Conservation (phyloP, 35 echinoderm and acorn worm species). For the Ophioderma brevispina region DNA sequence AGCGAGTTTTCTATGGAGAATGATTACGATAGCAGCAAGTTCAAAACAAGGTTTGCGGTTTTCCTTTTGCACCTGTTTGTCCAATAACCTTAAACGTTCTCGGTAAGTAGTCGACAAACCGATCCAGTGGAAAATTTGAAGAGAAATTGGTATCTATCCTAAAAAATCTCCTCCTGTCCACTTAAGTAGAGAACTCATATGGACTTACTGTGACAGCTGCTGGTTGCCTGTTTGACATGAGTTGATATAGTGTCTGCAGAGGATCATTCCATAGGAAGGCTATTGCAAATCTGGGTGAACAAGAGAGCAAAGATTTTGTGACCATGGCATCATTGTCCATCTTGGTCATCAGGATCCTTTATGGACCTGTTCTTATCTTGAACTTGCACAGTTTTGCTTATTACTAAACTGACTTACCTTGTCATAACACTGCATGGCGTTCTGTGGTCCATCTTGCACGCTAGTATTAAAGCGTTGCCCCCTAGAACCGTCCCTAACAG, state of each 20-base stretch:
- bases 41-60: no score
- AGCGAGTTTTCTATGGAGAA: no score
- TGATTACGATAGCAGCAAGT: no score
- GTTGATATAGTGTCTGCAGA: conserved; percentile 92
- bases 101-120: no score
- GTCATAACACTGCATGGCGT: conserved; percentile 97
- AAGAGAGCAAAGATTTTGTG: background rate
- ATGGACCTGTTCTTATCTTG: no score
- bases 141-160: no score
- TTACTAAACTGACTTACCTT: conserved; percentile 73
- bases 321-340: background rate
- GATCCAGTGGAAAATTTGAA: no score
- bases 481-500: conserved; percentile 84
- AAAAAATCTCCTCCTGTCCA: no score
- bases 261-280: conserved; percentile 93
- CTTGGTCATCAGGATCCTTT: background rate
- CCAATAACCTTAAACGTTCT: no score
- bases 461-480: conserved; percentile 91
- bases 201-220: conserved; percentile 93
- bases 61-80: no score
- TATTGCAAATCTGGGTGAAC: conserved; percentile 77
- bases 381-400: no score
- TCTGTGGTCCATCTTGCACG: conserved; percentile 91
- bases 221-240: conserved; percentile 98
- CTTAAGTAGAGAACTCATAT: background rate